Conservation (phyloP, 2,113 vertebrate species). For the Nanorana parkeri region DNA sequence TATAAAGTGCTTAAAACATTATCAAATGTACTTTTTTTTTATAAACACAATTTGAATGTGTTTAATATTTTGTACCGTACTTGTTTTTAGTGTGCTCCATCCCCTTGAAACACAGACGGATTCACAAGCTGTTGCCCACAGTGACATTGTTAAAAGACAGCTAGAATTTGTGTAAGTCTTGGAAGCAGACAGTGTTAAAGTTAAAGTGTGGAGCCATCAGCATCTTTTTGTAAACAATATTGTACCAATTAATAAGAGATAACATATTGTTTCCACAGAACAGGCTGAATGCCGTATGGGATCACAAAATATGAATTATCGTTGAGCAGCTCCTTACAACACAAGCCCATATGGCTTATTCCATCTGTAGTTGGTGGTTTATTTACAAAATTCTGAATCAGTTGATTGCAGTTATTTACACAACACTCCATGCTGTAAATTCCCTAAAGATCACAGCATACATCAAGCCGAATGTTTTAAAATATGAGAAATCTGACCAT, state of each 20-base stretch:
- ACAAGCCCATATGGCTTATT: conserved; percentile 28
- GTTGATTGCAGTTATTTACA: conserved; percentile 43
- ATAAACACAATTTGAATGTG: too few relatives aligned
- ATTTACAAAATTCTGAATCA: conserved; percentile 35
- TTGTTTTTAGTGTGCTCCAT: too few relatives aligned
- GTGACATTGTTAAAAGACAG: conserved; percentile 16
- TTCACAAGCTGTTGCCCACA: background rate
- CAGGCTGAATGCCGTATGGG: conserved; percentile 42
- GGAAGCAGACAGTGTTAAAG: background rate
- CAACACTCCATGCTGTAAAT: conserved; percentile 18
- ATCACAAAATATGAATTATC: conserved; percentile 20
- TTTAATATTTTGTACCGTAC: too few relatives aligned
- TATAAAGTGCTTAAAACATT: too few relatives aligned
- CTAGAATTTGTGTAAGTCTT: background rate
- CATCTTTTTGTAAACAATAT: background rate
- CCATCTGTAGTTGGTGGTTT: conserved; percentile 24
- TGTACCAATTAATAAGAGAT: conserved; percentile 30
- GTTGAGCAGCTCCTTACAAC: background rate
- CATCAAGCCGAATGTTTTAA: conserved; percentile 6
- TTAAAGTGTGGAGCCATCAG: background rate
- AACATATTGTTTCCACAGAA: conserved; percentile 45
- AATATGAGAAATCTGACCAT: conserved; percentile 1
- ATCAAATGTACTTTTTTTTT: too few relatives aligned
- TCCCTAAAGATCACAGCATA: conserved; percentile 27
- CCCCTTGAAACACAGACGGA: too few relatives aligned